Base-by-base conservation (phyloP, 1,140 invertebrate species). In the Drosophila ohnishii region DNA sequence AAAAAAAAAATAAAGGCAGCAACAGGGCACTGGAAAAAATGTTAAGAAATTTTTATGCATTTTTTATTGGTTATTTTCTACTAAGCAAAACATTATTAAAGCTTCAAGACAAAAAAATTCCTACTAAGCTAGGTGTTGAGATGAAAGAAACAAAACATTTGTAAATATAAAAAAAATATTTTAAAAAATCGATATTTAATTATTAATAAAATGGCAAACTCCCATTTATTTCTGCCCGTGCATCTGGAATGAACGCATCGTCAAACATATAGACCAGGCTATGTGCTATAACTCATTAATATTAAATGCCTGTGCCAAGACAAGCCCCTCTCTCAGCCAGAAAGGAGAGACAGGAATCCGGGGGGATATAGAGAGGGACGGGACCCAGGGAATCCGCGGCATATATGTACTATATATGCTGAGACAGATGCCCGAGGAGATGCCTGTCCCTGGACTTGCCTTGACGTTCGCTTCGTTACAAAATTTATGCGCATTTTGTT, bases 201-300 rank as follows among this genome's bases (percentile, higher is more conserved):
- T 1, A 19, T 19, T 19, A 19, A 19, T 19, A 19, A 19, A 19
- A 19, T 19, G 19, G 19, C 25, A 37, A 22, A 11, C 34, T n/a
- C 8, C 8, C 25, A 14, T 16, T 42, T 40, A 13, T 32, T 40
- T 30, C 34, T 32, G 25, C 1, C 16, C 22, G 66, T 28, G 39
- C 42, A 73, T 75, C 77, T 78, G 74, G 63, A 85, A 57, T 72
- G 77, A 80, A 88, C 84, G 84, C 84, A 87, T 80, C 84, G 84
- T 88, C 84, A 87, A 83, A 88, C 84, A 83, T 88, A 87, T 87
- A 87, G 80, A 75, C 84, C 87, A 88, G 84, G 69, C 84, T 88
- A 84, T 87, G 84, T 88, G 84, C 84, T 87, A 87, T 87, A 87
- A 87, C 84, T 87, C 84, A 87, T 87, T 87, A 87, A 87, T 87